Evolutionary conservation across 2,888 invertebrate genomes (phyloP).

Genomic region (Nyleta sp.): DNA sequence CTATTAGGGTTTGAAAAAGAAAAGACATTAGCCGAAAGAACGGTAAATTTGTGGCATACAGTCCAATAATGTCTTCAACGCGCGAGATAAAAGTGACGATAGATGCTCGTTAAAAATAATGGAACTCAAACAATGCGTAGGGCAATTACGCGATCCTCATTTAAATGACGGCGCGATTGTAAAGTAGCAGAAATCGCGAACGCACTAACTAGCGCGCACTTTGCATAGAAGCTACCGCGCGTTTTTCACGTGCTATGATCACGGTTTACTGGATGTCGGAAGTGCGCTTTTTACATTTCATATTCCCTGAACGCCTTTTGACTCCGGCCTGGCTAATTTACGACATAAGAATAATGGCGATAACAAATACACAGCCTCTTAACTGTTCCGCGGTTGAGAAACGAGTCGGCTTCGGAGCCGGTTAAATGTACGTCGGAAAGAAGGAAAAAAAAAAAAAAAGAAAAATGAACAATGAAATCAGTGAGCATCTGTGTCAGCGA

Average conservation of each 20-base stretch:
- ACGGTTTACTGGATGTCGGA: constrained; percentile 57
- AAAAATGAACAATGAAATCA: constrained; percentile 60
- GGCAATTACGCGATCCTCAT: constrained; percentile 77
- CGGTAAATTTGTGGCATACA: constrained; percentile 28
- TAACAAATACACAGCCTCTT: constrained; percentile 50
- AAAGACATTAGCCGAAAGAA: constrained; percentile 15
- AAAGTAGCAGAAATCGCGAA: constrained; percentile 52
- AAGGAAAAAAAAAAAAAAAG: constrained; percentile 19
- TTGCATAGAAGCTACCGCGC: constrained; percentile 66
- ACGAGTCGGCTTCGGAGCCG: constrained; percentile 15
- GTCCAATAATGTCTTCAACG: constrained; percentile 51
- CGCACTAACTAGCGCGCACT: constrained; percentile 56
- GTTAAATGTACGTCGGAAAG: constrained; percentile 42
- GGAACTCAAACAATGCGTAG: constrained; percentile 75
- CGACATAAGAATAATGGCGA: constrained; percentile 59
- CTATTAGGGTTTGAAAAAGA: no score
- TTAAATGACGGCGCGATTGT: constrained; percentile 70
- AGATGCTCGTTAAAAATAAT: constrained; percentile 68
- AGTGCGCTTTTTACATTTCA: constrained; percentile 64
- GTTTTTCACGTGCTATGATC: constrained; percentile 59
- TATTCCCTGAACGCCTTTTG: constrained; percentile 70
- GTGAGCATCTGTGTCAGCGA: constrained; percentile 59
- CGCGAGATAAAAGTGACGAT: constrained; percentile 74
- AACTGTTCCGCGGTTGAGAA: constrained; percentile 45
- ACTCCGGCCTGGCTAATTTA: constrained; percentile 57